A percentile compares a stretch with the other conserved stretches of the same genome.
These are phyloP conservation scores for Sarcophaga subvicina DNA, from an alignment of 2,888 invertebrate genomes.

Conservation along the genomic window DNA sequence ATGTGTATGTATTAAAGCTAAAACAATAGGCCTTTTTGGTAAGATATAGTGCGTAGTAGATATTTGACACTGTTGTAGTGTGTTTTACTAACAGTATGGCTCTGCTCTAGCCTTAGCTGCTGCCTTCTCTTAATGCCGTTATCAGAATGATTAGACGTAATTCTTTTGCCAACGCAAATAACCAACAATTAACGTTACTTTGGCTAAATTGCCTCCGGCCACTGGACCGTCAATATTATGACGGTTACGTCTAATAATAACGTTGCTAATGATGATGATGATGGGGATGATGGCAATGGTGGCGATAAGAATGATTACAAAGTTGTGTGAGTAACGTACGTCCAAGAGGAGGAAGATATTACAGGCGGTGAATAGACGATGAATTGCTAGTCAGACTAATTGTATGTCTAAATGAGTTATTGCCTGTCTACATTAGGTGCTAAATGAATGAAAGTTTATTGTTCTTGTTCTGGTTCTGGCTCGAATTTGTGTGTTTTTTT, in stretches of 20 bases:
- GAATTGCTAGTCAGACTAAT: too few species aligned
- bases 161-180: not conserved
- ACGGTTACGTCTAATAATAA: not conserved
- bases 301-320: constrained; percentile 37
- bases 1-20: too few species aligned
- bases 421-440: too few species aligned
- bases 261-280: constrained; percentile 12
- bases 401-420: too few species aligned
- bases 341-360: not conserved
- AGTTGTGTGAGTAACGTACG: not conserved
- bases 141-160: constrained; percentile 12
- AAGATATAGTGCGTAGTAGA: too few species aligned
- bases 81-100: not conserved
- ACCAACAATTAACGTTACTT: constrained; percentile 11
- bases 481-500: too few species aligned
- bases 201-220: constrained; percentile 17
- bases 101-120: too few species aligned
- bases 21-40: too few species aligned
- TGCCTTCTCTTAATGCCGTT: not conserved
- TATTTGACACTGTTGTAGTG: not conserved
- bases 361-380: not conserved
- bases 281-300: constrained; percentile 9
- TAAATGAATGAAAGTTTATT: too few species aligned
- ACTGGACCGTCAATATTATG: not conserved
- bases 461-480: too few species aligned